Base-by-base conservation (phyloP, 2,113 vertebrate species). In the Nothoprocta perdicaria region DNA sequence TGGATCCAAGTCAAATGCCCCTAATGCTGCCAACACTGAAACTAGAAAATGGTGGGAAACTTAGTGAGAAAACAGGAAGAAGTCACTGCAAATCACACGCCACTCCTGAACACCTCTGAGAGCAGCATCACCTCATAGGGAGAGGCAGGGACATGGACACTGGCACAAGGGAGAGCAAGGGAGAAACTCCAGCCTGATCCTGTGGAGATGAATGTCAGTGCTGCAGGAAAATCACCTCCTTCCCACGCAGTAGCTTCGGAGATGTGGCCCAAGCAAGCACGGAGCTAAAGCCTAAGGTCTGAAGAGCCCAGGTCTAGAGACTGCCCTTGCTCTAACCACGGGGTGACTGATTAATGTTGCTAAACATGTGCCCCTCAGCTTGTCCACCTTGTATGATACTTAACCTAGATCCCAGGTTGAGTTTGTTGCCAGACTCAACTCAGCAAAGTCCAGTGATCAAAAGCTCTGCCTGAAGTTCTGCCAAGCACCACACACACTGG, bases 1-100 rank as follows among this genome's bases (percentile, higher is more conserved):
- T 81, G 72, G 48, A 94, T 87, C 88, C 90, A 95, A 92, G 82
- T 80, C 62, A 65, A 92, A 45, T 48, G 33, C 18, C 72, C 22
- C 48, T 90, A 29, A 72, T 45, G 29, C 45, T 93, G 86, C 65
- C 88, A 89, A 73, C 53, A 55, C 12, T 46, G 35, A 76, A 86
- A 91, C 17, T 65, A 84, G 57, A 48, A 67, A 71, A 80, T 75
- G 68, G 61, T 57, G 53, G 53, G 53, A 55, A 55, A 48, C 77
- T 90, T 72, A 7, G 58, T 41, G 24, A 75, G 62, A 80, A 73
- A 63, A 45, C 35, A 86, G 58, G 58, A 74, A 81, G 23, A 84
- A 86, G 35, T 6, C 4, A 55, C 3, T 4, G 52, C 76, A 90
- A 92, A 86, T 80, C 53, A 79, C 1, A 0, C 38, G 72, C 38